These are phyloP conservation scores for Phalacrocorax carbo DNA, from an alignment of 2,113 vertebrate species.

Conservation along the genomic window DNA sequence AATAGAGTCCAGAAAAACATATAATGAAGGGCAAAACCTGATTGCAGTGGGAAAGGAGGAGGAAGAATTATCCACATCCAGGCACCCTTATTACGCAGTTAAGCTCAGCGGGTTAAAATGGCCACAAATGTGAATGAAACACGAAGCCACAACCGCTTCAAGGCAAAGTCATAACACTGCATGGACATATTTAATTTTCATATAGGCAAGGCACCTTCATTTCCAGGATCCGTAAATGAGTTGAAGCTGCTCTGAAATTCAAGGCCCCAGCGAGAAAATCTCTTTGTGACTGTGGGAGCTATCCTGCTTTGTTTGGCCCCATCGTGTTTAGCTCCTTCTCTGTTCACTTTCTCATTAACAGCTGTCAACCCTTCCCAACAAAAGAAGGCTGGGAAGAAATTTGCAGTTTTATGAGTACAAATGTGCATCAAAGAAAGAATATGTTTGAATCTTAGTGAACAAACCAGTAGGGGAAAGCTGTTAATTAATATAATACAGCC, in stretches of 20 bases:
- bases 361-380: not conserved
- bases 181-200: not conserved
- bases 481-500: not conserved
- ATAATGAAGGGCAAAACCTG: constrained; percentile 25
- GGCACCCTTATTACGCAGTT: not conserved
- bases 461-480: not conserved
- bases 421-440: not conserved
- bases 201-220: not conserved
- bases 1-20: not conserved
- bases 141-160: not conserved
- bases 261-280: not conserved
- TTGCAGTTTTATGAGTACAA: not conserved
- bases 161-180: not conserved
- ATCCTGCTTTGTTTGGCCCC: not conserved
- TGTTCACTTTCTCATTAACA: not conserved
- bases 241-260: not conserved
- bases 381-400: not conserved
- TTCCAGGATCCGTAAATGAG: not conserved
- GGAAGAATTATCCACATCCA: not conserved
- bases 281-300: not conserved
- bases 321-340: not conserved
- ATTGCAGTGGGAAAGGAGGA: not conserved
- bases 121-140: not conserved
- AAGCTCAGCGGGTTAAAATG: not conserved
- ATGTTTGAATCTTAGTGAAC: not conserved